Evolutionary conservation across 1,140 invertebrate genomes (phyloP), one percentile per base, ranked within the genome.

Genomic region (Lanistes nyassanus): DNA sequence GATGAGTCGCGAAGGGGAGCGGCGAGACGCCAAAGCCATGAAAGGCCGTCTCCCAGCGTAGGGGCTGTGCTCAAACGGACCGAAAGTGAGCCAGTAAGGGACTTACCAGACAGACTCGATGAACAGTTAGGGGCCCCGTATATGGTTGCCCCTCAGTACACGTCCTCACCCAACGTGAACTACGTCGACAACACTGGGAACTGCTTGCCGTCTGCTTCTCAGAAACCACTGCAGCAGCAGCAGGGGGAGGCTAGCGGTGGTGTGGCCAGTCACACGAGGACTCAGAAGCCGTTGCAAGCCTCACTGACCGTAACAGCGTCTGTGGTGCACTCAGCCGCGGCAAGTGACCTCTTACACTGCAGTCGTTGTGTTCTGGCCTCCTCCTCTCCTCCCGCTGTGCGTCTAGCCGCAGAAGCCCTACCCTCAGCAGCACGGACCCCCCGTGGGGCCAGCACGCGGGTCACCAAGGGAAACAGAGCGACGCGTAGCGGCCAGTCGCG

Each of bases 341-440:
- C 68, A 2, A 36, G 51, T 34, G 51, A 34, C 11, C 13, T 34
- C 13, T 16, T 36, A 13, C 56, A 55, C n/a, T 55, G 55, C 26
- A 56, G 70, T 26, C 70, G 42, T 36, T 72, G 70, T 36, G 56
- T 72, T 55, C 36, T 72, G 53, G 56, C 70, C 23, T 72, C 70
- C 7, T 72, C 70, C 5, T 72, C 70, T 11, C 70, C 53, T 19
- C 70, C 69, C 21, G 42, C 70, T 26, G 37, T 60, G 21, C 55
- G 70, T 4, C 31, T 72, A 7, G 34, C 53, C 53, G 34, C 69
- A 6, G 34, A 53, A 26, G 31, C 70, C 21, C 13, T 56, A 6
- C 47, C 68, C 16, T 16, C 68, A 6, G n/a, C 70, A 21, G 31
- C 47, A 11, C 56, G 23, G 4, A n/a, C 70, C 34, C 6, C 55